Conservation (phyloP, 2,113 vertebrate species). For the Muntiacus muntjak region DNA sequence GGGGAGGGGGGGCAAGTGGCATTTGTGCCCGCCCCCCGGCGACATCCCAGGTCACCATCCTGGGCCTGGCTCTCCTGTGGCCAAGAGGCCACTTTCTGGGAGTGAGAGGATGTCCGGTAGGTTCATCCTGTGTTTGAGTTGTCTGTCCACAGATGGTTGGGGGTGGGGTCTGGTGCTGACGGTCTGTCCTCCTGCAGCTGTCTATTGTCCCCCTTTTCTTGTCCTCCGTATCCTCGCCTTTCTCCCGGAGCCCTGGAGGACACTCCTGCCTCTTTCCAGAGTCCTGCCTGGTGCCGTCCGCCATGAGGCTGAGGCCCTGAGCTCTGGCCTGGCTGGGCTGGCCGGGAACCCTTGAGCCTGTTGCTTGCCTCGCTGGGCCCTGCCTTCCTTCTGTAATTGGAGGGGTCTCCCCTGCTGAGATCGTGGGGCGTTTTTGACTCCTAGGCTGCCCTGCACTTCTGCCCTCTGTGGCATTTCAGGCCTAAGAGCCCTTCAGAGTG, state of each 20-base stretch:
- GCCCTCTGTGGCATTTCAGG: background rate
- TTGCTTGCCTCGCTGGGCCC: constrained; percentile 58
- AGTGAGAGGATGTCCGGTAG: background rate
- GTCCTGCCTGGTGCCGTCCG: background rate
- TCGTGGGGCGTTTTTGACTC: background rate
- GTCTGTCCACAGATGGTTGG: background rate
- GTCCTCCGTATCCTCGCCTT: background rate
- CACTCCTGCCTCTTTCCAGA: background rate
- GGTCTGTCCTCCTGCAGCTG: constrained; percentile 34
- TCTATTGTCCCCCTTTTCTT: background rate
- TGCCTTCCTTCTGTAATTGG: constrained; percentile 3
- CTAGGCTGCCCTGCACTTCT: background rate
- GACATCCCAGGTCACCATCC: background rate
- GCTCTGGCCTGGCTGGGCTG: background rate
- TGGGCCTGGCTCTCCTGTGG: background rate
- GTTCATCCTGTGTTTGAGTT: background rate
- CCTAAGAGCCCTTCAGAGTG: background rate
- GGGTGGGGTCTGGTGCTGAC: constrained; percentile 57
- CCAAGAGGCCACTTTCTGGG: background rate
- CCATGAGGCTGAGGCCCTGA: background rate
- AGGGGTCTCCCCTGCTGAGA: background rate
- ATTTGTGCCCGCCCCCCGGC: background rate
- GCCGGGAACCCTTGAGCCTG: background rate
- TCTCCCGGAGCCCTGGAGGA: background rate
- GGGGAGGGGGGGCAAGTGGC: background rate